phyloP scores from a whole-genome alignment of 2,888 invertebrate genomes.

The Parnassius mnemosyne region DNA sequence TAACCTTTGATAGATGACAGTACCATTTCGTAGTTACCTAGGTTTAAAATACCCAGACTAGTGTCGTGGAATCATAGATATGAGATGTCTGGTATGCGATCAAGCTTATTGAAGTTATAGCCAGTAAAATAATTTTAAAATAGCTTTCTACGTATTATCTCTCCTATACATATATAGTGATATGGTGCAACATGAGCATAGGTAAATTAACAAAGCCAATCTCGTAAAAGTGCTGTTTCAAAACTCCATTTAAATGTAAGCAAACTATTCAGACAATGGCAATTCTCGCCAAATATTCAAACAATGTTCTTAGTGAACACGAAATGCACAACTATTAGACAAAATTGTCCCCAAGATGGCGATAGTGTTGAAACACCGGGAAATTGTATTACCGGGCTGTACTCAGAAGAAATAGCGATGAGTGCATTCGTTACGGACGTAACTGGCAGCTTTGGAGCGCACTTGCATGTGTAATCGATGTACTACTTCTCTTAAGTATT shows the following conservation, averaged over 20 bases:
- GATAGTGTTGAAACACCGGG: conserved; percentile 56
- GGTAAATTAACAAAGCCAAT: background rate
- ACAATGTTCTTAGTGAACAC: conserved; percentile 50
- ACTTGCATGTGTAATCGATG: conserved; percentile 37
- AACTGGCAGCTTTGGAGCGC: conserved; percentile 54
- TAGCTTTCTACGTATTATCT: no score
- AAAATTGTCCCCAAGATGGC: conserved; percentile 74
- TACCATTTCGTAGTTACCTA: no score
- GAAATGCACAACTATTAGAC: conserved; percentile 61
- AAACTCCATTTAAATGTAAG: conserved; percentile 7
- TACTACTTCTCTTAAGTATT: background rate
- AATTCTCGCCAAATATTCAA: conserved; percentile 48
- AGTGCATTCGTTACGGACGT: conserved; percentile 69
- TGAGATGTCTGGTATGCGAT: no score
- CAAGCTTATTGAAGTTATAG: no score
- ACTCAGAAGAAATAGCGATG: conserved; percentile 54
- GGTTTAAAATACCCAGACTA: no score
- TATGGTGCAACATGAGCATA: no score
- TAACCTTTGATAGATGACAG: no score
- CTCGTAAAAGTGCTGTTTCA: background rate
- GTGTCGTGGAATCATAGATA: no score
- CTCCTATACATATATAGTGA: no score
- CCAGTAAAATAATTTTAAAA: no score
- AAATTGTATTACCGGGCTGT: conserved; percentile 73
- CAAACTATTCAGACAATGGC: conserved; percentile 35